Percentiles rank a stretch among this genome's conserved stretches.
Evolutionary conservation across 2,888 invertebrate species (phyloP).

Genomic region (Eupithecia dodoneata): DNA sequence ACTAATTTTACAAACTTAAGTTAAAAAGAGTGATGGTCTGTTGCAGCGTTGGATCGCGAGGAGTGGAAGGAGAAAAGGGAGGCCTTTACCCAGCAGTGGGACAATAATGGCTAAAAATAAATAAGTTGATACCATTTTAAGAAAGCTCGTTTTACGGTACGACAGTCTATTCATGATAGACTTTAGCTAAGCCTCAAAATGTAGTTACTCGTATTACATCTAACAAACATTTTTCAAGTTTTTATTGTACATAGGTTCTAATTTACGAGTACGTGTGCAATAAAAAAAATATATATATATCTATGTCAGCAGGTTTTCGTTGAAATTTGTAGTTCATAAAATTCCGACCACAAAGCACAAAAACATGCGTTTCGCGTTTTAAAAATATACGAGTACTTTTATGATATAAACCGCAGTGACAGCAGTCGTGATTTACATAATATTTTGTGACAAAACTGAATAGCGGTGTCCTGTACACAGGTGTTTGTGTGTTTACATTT

Average conservation of each 20-base stretch:
- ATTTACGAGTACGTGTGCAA: too few relatives aligned
- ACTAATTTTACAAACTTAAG: background rate
- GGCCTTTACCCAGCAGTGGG: too few relatives aligned
- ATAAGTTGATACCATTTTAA: too few relatives aligned
- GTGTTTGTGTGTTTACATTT: too few relatives aligned
- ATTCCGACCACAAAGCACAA: background rate
- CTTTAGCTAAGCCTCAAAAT: background rate
- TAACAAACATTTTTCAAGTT: too few relatives aligned
- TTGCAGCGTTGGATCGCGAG: too few relatives aligned
- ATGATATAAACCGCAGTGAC: background rate
- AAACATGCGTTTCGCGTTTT: background rate
- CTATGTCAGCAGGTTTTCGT: background rate
- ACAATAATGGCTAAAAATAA: too few relatives aligned
- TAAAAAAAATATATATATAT: too few relatives aligned
- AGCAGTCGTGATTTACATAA: background rate
- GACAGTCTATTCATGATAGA: background rate
- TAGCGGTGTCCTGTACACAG: background rate
- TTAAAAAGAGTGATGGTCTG: too few relatives aligned
- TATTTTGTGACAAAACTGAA: background rate
- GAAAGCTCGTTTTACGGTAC: background rate
- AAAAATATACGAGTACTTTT: background rate
- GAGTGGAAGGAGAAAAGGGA: too few relatives aligned
- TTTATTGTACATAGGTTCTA: too few relatives aligned
- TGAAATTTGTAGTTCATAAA: background rate
- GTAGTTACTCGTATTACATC: background rate